A percentile compares a stretch with the other conserved stretches of the same genome.
Conservation (phyloP, 2,797 vertebrate species). For the Siniperca undulata region DNA sequence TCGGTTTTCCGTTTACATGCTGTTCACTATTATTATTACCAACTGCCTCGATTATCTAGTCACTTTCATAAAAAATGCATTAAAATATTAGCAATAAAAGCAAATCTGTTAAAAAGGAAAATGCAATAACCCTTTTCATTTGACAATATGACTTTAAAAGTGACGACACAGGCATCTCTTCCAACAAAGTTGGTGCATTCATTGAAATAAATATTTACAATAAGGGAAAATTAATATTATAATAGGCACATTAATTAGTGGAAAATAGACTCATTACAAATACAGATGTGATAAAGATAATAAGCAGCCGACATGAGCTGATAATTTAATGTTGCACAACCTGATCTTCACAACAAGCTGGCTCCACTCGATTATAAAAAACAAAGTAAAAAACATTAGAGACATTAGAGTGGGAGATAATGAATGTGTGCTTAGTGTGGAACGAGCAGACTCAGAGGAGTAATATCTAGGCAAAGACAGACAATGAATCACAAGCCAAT, state of each 20-base stretch:
- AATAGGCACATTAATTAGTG: constrained; percentile 14
- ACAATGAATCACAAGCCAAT: constrained; percentile 64
- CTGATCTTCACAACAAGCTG: constrained; percentile 2
- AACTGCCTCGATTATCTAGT: neutral
- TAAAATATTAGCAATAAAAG: neutral
- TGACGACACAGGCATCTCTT: neutral
- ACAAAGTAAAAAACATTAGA: constrained; percentile 25
- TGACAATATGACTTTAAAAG: neutral
- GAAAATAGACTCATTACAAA: constrained; percentile 35
- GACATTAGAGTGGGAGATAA: constrained; percentile 46
- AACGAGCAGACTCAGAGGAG: constrained; percentile 37
- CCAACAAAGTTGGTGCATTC: neutral
- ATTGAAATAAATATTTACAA: constrained; percentile 5
- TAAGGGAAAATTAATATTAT: neutral
- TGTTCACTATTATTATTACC: neutral
- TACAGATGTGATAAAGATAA: constrained; percentile 32
- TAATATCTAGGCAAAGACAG: constrained; percentile 48
- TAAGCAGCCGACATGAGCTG: neutral
- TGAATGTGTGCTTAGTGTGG: constrained; percentile 42
- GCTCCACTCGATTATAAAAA: constrained; percentile 22
- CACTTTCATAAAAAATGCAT: neutral
- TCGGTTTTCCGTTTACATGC: neutral
- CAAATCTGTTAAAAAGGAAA: neutral
- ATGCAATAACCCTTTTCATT: neutral
- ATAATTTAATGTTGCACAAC: constrained; percentile 30